Conservation (phyloP, 2,113 vertebrate genomes). For the Gobiocypris rarus region DNA sequence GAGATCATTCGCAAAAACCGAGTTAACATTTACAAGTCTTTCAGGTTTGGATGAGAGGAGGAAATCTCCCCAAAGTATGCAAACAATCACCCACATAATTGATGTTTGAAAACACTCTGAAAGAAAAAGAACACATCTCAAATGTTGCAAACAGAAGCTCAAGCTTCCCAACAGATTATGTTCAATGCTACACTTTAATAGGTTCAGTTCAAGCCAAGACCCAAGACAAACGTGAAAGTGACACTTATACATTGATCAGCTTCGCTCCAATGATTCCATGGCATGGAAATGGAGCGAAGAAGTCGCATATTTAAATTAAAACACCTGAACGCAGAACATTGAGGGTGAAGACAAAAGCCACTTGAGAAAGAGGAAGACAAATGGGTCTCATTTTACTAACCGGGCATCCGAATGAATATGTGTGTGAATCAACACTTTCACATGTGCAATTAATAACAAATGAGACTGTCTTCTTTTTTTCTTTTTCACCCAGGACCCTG, state of each 20-base stretch:
- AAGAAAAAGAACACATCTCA: neutral
- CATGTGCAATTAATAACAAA: neutral
- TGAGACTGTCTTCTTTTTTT: neutral
- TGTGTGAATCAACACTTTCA: neutral
- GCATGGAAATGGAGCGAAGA: neutral
- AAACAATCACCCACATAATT: conserved; percentile 5
- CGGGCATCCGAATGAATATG: neutral
- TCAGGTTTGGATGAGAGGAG: neutral
- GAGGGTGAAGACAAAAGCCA: neutral
- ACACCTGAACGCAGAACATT: neutral
- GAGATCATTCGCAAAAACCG: conserved; percentile 2
- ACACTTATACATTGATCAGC: neutral
- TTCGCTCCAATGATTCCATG: neutral
- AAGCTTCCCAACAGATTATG: neutral
- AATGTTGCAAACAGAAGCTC: neutral
- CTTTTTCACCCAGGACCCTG: neutral
- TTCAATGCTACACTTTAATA: neutral
- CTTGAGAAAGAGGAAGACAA: neutral
- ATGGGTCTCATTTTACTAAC: neutral
- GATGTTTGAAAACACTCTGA: neutral
- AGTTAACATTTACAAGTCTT: conserved; percentile 1
- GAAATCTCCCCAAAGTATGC: neutral
- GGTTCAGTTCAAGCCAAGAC: neutral
- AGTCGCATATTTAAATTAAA: neutral
- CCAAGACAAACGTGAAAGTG: neutral